phyloP scores from a whole-genome alignment of 2,113 vertebrate genomes.

The Gorsachius goisagi region DNA sequence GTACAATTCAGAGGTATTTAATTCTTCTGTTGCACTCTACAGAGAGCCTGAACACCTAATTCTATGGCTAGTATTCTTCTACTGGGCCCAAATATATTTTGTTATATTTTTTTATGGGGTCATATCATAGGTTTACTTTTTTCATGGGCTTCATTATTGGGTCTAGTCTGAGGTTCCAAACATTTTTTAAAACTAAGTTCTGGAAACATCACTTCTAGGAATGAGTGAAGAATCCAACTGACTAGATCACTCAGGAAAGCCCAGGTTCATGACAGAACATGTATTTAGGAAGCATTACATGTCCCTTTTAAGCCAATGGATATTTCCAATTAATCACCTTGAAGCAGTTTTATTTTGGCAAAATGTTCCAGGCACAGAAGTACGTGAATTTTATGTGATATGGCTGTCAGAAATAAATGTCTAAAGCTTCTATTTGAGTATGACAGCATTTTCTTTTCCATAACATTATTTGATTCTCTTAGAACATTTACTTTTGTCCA shows the following conservation, averaged over 20 bases:
- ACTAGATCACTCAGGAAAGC: neutral
- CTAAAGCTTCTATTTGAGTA: neutral
- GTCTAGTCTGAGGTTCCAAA: neutral
- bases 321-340: neutral
- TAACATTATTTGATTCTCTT: neutral
- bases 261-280: neutral
- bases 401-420: neutral
- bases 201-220: neutral
- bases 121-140: neutral
- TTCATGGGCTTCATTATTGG: neutral
- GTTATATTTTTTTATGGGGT: neutral
- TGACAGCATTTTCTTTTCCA: neutral
- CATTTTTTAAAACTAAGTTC: neutral
- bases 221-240: neutral
- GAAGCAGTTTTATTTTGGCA: neutral
- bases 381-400: neutral
- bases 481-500: conserved; percentile 8
- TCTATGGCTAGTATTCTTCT: neutral
- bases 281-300: neutral
- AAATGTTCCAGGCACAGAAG: neutral
- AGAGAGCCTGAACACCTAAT: neutral
- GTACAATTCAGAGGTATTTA: neutral
- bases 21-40: neutral
- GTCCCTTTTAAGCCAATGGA: neutral
- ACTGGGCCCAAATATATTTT: neutral